Percentiles rank a stretch among this genome's conserved stretches.
Evolutionary conservation across 2,113 vertebrate genomes (phyloP).

Genomic region (Stomatorhinus ivindoensis): DNA sequence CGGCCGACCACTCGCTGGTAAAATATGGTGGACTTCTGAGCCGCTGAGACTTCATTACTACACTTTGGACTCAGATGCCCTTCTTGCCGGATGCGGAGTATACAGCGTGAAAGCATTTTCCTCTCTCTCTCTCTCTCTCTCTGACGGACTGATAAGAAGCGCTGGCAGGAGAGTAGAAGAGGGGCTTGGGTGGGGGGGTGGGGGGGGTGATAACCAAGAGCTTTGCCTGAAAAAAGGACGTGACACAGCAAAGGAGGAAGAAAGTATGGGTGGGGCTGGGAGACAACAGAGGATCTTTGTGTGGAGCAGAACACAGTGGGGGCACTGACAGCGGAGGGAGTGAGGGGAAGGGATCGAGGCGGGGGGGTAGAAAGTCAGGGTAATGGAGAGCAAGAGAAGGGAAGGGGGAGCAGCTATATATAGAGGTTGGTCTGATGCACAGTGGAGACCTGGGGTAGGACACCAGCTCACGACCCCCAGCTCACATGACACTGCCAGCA

Average conservation of each 20-base stretch:
- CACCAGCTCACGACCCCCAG: not conserved
- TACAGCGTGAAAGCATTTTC: not conserved
- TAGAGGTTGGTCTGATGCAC: not conserved
- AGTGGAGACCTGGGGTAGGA: not conserved
- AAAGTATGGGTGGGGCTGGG: not conserved
- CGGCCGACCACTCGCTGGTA: not conserved
- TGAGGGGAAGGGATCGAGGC: not conserved
- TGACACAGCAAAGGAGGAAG: not conserved
- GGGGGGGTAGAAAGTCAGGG: not conserved
- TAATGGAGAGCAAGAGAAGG: not conserved
- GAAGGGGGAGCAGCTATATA: not conserved
- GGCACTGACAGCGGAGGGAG: not conserved
- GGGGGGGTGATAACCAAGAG: not conserved
- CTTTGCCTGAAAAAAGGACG: not conserved
- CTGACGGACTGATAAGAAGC: not conserved
- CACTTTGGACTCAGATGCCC: not conserved
- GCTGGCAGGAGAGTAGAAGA: not conserved
- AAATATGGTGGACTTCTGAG: not conserved
- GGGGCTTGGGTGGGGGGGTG: not conserved
- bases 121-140: not conserved
- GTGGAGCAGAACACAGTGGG: not conserved
- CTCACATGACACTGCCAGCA: not conserved
- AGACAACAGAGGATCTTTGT: constrained; percentile 3
- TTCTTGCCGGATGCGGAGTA: not conserved
- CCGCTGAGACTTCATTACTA: not conserved